Evolutionary conservation across 2,888 invertebrate species (phyloP).

Genomic region (Amblyjoppa proteus): DNA sequence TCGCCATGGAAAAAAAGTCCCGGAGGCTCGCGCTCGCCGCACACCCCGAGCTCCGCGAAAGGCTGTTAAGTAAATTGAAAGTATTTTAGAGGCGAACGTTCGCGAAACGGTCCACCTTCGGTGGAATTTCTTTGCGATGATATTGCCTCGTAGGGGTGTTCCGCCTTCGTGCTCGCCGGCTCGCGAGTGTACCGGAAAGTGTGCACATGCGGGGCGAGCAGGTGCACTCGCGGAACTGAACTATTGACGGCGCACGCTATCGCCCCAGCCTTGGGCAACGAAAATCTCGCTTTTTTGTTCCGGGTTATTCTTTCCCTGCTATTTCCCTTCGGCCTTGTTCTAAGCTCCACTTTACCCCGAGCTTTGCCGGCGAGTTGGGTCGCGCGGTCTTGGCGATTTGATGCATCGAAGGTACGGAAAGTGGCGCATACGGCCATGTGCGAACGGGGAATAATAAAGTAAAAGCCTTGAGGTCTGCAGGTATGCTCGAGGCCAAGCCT

Average conservation of each 20-base stretch:
- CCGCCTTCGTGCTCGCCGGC: background rate
- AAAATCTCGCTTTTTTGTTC: background rate
- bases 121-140: constrained; percentile 12
- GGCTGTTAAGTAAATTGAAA: constrained; percentile 66
- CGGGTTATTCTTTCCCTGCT: background rate
- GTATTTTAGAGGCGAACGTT: constrained; percentile 48
- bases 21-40: background rate
- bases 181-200: background rate
- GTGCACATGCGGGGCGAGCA: constrained; percentile 43
- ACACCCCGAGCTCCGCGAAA: background rate
- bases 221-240: constrained; percentile 32
- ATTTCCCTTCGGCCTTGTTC: background rate
- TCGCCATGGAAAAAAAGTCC: background rate
- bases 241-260: constrained; percentile 1
- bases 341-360: background rate
- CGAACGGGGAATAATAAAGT: constrained; percentile 18
- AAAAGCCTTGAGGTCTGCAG: constrained; percentile 5
- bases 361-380: constrained; percentile 2
- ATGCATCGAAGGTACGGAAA: constrained; percentile 16
- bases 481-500: constrained; percentile 7
- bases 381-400: constrained; percentile 1
- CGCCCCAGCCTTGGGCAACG: background rate
- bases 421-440: constrained; percentile 1
- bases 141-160: background rate
- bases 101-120: constrained; percentile 12